Conservation (phyloP, 1,140 invertebrate species). For the Achroia grisella region DNA sequence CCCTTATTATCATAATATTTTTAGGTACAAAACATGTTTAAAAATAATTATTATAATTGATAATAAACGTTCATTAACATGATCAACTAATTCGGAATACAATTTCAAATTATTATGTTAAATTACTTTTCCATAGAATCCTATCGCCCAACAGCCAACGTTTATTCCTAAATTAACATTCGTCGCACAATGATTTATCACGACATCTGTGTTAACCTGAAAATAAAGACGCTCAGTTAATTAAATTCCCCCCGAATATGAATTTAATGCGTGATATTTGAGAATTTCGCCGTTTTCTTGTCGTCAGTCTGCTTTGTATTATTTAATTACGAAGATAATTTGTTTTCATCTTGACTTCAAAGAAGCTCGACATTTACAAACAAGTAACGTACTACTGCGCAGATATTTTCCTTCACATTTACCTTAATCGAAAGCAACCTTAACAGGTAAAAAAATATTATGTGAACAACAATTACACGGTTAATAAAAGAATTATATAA, state of each 20-base stretch:
- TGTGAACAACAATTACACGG: too few relatives aligned
- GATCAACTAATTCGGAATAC: too few relatives aligned
- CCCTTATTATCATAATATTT: too few relatives aligned
- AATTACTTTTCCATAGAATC: constrained; percentile 55
- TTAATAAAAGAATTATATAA: too few relatives aligned
- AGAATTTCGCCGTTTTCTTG: not conserved
- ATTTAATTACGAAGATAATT: constrained; percentile 7
- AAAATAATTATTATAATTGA: too few relatives aligned
- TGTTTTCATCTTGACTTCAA: constrained; percentile 8
- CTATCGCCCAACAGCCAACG: constrained; percentile 39
- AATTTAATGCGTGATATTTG: constrained; percentile 3
- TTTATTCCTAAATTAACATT: constrained; percentile 57
- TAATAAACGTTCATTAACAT: too few relatives aligned
- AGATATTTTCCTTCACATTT: too few relatives aligned
- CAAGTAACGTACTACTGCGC: too few relatives aligned
- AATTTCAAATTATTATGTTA: too few relatives aligned
- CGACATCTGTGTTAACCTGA: constrained; percentile 56
- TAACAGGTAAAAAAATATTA: too few relatives aligned
- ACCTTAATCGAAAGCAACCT: too few relatives aligned
- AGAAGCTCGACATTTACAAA: not conserved
- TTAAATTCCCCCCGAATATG: constrained; percentile 6
- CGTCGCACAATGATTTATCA: constrained; percentile 60
- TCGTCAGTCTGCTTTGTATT: constrained; percentile 3
- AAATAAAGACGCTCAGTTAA: constrained; percentile 16
- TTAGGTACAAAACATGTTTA: too few relatives aligned